Percentiles rank a stretch among this genome's conserved stretches.
These are phyloP conservation scores for Gambusia affinis DNA, from an alignment of 2,113 vertebrate species.

Conservation along the genomic window DNA sequence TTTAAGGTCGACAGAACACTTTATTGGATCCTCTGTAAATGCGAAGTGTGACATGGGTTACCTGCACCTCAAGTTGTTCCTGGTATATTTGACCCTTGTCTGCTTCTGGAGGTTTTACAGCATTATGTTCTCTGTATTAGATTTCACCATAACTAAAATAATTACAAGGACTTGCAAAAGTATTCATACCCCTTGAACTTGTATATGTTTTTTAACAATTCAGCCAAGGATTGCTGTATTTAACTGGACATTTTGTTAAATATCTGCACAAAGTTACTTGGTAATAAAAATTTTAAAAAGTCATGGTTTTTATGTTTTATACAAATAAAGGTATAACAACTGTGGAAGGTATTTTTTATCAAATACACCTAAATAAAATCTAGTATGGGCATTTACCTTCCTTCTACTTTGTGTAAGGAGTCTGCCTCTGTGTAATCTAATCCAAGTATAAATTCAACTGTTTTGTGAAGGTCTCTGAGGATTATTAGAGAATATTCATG, in stretches of 20 bases:
- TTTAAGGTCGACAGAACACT: constrained; percentile 63
- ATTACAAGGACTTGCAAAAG: neutral
- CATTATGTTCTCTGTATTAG: constrained; percentile 36
- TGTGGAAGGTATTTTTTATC: no score
- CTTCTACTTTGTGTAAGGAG: no score
- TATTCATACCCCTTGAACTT: neutral
- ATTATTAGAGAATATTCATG: neutral
- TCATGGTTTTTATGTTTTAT: no score
- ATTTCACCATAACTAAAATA: constrained; percentile 70
- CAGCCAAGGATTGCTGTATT: neutral
- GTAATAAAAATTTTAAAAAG: no score
- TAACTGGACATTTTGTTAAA: no score
- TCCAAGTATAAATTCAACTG: neutral
- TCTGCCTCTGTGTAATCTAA: neutral
- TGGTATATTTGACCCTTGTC: constrained; percentile 60
- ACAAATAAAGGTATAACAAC: no score
- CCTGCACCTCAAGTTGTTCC: constrained; percentile 46
- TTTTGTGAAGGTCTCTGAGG: neutral
- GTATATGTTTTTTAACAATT: neutral
- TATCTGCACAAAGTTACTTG: no score
- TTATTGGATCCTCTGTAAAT: constrained; percentile 68
- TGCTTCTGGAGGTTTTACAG: constrained; percentile 64
- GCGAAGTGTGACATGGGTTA: constrained; percentile 50
- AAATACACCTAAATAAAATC: no score
- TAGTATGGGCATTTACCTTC: no score